These are phyloP conservation scores for Luperina nickerlii DNA, from an alignment of 2,888 invertebrate genomes.

Conservation along the genomic window DNA sequence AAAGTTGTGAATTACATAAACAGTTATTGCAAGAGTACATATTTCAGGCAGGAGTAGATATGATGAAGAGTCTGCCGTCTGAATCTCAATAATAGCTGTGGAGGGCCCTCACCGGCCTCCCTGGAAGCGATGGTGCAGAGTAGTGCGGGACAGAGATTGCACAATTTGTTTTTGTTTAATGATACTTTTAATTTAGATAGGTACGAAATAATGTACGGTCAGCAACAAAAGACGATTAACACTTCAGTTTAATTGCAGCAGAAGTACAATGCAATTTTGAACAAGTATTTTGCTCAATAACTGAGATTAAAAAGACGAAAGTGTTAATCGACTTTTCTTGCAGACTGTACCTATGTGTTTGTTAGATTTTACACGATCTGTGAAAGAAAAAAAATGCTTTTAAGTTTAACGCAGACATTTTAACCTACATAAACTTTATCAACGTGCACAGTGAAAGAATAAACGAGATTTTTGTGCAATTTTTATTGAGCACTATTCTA, in stretches of 20 bases:
- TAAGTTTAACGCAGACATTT: background rate
- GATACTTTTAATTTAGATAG: too few relatives aligned
- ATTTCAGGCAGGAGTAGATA: constrained; percentile 73
- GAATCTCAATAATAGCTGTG: constrained; percentile 87
- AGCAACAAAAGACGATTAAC: too few relatives aligned
- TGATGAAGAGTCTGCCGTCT: constrained; percentile 86
- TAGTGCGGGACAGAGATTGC: constrained; percentile 63
- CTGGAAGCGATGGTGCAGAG: constrained; percentile 75
- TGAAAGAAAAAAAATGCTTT: background rate
- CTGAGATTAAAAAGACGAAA: too few relatives aligned
- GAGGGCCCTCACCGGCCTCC: constrained; percentile 81
- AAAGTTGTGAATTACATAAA: constrained; percentile 63
- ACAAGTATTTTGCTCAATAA: too few relatives aligned
- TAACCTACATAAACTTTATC: background rate
- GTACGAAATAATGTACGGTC: too few relatives aligned
- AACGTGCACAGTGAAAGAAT: background rate
- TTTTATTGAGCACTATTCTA: background rate
- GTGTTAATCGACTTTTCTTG: too few relatives aligned
- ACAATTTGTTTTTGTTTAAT: background rate
- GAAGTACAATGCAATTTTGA: too few relatives aligned
- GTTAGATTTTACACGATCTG: background rate
- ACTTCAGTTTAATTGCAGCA: too few relatives aligned
- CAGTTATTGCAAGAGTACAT: constrained; percentile 71
- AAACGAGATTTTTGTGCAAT: background rate
- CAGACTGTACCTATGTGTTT: background rate